phyloP scores from a whole-genome alignment of 2,113 vertebrate genomes.

The Saccopteryx bilineata region DNA sequence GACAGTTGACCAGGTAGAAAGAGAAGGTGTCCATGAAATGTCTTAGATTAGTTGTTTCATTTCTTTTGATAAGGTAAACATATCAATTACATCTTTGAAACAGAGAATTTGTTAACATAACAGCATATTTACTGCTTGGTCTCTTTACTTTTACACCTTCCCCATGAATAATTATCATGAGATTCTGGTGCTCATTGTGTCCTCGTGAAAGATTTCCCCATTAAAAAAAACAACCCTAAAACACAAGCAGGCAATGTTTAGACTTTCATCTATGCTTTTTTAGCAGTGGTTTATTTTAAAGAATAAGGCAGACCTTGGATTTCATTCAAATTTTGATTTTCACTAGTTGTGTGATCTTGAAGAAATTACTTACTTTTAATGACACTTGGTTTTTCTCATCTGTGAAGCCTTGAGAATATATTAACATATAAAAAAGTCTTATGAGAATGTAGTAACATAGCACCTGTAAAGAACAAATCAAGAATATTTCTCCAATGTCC shows the following conservation, averaged over 20 bases:
- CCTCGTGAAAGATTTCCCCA: not conserved
- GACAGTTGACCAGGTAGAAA: not conserved
- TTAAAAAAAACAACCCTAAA: not conserved
- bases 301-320: not conserved
- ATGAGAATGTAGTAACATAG: not conserved
- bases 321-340: not conserved
- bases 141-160: not conserved
- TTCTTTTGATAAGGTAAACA: not conserved
- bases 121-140: rapidly evolving
- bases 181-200: not conserved
- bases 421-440: not conserved
- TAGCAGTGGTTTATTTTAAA: not conserved
- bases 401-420: not conserved
- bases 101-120: not conserved
- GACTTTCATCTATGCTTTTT: not conserved
- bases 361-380: not conserved
- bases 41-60: not conserved
- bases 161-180: not conserved
- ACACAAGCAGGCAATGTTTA: not conserved
- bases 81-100: not conserved
- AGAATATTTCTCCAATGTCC: not conserved
- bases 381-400: rapidly evolving
- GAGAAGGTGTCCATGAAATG: not conserved
- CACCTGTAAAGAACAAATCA: not conserved
- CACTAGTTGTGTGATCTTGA: not conserved